Conservation (phyloP, 2,113 vertebrate genomes). For the Brachyhypopomus occidentalis region DNA sequence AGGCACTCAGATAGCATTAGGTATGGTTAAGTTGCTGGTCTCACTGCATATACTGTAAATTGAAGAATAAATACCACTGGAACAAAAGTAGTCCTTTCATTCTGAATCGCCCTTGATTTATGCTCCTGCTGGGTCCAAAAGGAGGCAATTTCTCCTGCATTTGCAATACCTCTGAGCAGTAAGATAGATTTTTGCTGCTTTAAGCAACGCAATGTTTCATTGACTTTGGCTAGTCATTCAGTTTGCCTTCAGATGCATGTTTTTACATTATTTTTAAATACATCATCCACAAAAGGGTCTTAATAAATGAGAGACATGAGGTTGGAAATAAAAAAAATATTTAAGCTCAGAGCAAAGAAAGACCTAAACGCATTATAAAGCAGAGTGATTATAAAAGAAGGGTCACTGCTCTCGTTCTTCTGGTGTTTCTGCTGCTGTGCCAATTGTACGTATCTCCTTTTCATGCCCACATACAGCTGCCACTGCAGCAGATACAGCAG, state of each 20-base stretch:
- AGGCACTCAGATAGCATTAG: neutral
- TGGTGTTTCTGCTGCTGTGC: neutral
- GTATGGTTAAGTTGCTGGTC: neutral
- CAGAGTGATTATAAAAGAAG: neutral
- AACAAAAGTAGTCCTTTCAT: conserved; percentile 51
- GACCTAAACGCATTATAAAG: neutral
- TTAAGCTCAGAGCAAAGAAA: conserved; percentile 22
- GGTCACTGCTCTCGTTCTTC: neutral
- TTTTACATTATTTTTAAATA: neutral
- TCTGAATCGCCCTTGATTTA: conserved; percentile 62
- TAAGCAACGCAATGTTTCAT: conserved; percentile 9
- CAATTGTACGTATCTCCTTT: neutral
- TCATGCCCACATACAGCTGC: too few species aligned
- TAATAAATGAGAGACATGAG: conserved; percentile 14
- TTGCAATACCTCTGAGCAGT: neutral
- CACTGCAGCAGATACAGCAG: too few species aligned
- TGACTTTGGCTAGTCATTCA: neutral
- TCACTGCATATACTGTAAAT: neutral
- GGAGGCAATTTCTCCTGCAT: conserved; percentile 29
- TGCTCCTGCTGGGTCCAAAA: conserved; percentile 62
- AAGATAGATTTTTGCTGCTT: neutral
- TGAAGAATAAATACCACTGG: neutral
- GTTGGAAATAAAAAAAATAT: conserved; percentile 9
- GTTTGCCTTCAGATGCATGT: conserved; percentile 2
- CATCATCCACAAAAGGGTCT: neutral